These are phyloP conservation scores for Cydia fagiglandana DNA, from an alignment of 1,140 invertebrate genomes.

Conservation along the genomic window DNA sequence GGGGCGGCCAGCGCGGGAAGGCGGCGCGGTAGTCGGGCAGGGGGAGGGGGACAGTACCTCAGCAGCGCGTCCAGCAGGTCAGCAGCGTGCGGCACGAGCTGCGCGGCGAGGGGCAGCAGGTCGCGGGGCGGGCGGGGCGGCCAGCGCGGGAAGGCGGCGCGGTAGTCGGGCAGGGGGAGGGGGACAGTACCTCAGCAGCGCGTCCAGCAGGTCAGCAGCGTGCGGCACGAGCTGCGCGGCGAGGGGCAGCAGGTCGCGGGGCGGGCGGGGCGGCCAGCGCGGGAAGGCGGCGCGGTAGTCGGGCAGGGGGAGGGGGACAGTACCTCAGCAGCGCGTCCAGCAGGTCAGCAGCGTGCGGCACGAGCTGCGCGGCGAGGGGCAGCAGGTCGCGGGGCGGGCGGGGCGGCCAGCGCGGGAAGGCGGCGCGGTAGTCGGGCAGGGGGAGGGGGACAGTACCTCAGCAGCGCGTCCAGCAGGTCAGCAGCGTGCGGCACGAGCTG, in stretches of 20 bases:
- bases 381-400: slow-evolving; percentile 75
- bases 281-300: slow-evolving; percentile 79
- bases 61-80: slow-evolving; percentile 64
- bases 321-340: slow-evolving; percentile 63
- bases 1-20: neutral
- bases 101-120: slow-evolving; percentile 51
- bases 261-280: slow-evolving; percentile 85
- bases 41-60: slow-evolving; percentile 36
- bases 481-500: slow-evolving; percentile 43
- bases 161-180: neutral
- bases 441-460: slow-evolving; percentile 40
- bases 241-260: slow-evolving; percentile 73
- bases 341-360: slow-evolving; percentile 48
- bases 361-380: slow-evolving; percentile 44
- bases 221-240: slow-evolving; percentile 69
- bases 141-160: neutral
- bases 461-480: slow-evolving; percentile 61
- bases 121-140: slow-evolving; percentile 70
- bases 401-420: neutral
- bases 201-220: slow-evolving; percentile 60
- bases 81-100: slow-evolving; percentile 41
- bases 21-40: neutral
- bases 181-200: slow-evolving; percentile 51
- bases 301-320: slow-evolving; percentile 83
- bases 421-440: neutral